These are phyloP conservation scores for Phalacrocorax aristotelis DNA, from an alignment of 2,113 vertebrate genomes.

Conservation along the genomic window DNA sequence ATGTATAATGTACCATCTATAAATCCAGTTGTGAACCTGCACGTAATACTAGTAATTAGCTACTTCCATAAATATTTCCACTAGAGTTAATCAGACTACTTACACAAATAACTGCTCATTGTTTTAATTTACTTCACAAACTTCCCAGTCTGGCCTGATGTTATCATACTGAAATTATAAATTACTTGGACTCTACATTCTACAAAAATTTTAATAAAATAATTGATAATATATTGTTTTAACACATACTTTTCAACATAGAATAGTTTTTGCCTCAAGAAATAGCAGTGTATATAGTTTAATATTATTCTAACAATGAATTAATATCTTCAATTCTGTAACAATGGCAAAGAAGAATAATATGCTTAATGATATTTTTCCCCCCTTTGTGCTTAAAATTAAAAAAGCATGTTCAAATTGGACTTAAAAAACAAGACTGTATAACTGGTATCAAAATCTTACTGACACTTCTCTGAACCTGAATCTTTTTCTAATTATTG, in stretches of 20 bases:
- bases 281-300: background rate
- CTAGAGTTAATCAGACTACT: background rate
- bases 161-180: background rate
- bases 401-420: background rate
- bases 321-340: background rate
- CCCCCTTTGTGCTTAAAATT: background rate
- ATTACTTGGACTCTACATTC: background rate
- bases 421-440: background rate
- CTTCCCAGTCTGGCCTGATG: background rate
- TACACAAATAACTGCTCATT: background rate
- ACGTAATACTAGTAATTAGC: background rate
- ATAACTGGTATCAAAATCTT: background rate
- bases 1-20: background rate
- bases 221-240: background rate
- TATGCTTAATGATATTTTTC: background rate
- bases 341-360: background rate
- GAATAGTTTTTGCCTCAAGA: background rate
- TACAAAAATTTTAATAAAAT: background rate
- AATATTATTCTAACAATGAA: background rate
- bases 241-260: background rate
- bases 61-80: background rate
- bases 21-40: background rate
- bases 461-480: background rate
- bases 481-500: background rate
- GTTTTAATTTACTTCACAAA: background rate